Evolutionary conservation across 2,888 invertebrate species (phyloP), one percentile per base, ranked within the genome.

Genomic region (Dryococelus australis): DNA sequence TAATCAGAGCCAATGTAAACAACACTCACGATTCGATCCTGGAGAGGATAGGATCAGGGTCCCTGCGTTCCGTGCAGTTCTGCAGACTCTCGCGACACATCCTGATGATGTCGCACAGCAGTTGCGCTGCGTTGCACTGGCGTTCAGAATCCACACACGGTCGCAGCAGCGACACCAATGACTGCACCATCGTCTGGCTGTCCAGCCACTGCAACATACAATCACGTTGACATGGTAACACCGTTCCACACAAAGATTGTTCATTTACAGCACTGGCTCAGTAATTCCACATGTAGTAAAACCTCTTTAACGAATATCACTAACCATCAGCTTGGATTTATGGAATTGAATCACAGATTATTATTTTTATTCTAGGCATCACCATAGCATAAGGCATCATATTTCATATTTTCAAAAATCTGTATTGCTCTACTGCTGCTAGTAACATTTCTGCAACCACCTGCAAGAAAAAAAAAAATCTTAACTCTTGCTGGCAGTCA

Each of bases 91-190:
- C 94, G 90, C 95, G 94, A 89, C 95, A 94, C 91, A 94, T 94
- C 91, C 94, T 94, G 90, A 98, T 95, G 91, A 98, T 96, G 93
- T 98, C 98, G 93, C 97, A 96, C 91, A 98, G 94, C 92, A 98
- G 95, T 93, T 97, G 96, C 90, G 98, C 95, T 91, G 97, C 97
- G 94, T 98, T 98, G 91, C 95, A 95, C 92, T 98, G 97, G 91
- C 96, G 96, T 91, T 96, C 96, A 90, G 95, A 94, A 91, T 96
- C 95, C 90, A 95, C 93, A 90, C 95, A 94, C 89, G 95, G 94
- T 91, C 95, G 94, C 91, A 96, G 93, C 90, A 95, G 92, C 89
- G 93, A 94, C 89, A 96, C 94, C 92, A 99, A 94, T 92, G 96
- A 95, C 93, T 97, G 96, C 90, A 99, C 95, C 91, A 98, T 95